Evolutionary conservation across 2,797 vertebrate genomes (phyloP).

Genomic region (Sciurus vulgaris): DNA sequence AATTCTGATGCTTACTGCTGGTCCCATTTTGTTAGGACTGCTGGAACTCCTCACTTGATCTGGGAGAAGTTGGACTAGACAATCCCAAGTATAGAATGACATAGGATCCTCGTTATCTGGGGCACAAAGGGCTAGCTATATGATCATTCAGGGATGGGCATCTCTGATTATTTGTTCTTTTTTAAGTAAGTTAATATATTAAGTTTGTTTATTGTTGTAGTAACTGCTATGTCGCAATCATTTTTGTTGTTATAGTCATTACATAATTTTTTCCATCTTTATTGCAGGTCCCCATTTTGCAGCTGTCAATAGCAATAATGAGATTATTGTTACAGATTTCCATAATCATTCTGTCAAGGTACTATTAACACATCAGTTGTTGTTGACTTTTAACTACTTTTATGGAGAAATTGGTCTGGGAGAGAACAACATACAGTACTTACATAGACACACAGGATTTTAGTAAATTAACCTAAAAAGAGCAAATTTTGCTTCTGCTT

Average conservation of each 20-base stretch:
- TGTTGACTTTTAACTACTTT: slow-evolving; percentile 61
- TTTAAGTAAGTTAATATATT: slow-evolving; percentile 33
- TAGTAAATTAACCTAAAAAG: neutral
- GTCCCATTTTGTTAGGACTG: neutral
- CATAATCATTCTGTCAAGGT: slow-evolving; percentile 99
- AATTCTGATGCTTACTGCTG: slow-evolving; percentile 50
- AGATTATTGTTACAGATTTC: slow-evolving; percentile 99
- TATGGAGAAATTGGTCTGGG: slow-evolving; percentile 1
- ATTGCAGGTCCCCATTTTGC: slow-evolving; percentile 97
- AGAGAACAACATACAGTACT: neutral
- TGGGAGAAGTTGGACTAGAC: neutral
- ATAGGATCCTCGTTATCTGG: neutral
- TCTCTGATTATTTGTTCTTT: neutral
- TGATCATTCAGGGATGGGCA: neutral
- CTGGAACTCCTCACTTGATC: neutral
- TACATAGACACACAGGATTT: no score
- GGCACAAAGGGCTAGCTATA: neutral
- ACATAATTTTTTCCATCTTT: slow-evolving; percentile 57
- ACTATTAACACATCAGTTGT: slow-evolving; percentile 64
- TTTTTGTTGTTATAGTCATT: neutral
- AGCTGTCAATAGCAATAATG: slow-evolving; percentile 99
- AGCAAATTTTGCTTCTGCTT: slow-evolving; percentile 37
- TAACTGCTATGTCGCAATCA: slow-evolving; percentile 15
- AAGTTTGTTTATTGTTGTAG: neutral
- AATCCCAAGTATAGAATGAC: neutral